Evolutionary conservation across 1,140 invertebrate species (phyloP), one percentile per base, ranked within the genome.

Genomic region (Achroia grisella): DNA sequence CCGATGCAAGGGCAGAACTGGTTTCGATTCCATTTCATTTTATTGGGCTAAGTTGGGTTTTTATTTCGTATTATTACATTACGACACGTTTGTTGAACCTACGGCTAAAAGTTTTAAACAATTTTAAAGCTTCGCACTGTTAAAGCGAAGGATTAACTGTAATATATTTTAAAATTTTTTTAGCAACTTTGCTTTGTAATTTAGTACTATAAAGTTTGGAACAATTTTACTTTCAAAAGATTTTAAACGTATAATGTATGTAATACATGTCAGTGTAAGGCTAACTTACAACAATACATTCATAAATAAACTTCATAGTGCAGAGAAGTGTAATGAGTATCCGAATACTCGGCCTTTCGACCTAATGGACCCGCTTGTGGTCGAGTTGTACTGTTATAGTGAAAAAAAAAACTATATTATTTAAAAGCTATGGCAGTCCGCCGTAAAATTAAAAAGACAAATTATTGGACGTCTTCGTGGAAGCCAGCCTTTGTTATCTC

Each of bases 391-490:
- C n/a, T n/a, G n/a, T n/a, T n/a, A n/a, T n/a, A n/a, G n/a, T n/a
- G 72, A 68, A 68, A 69, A 63, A 77, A 78, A 69, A 62, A 70
- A 75, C 35, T 71, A 71, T 68, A 71, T 61, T 77, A 81, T 78
- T 81, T 75, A 76, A 83, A 77, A 76, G 77, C 71, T 63, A 78
- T 78, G 71, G 72, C 71, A 80, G 76, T 79, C 75, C 65, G 74
- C 66, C 68, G 72, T 80, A 80, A 84, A 82, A 85, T 85, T 82
- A 85, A 85, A 85, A 85, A 85, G 81, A 85, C 81, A 85, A 85
- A 83, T 85, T 85, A 85, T 85, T 78, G 75, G 63, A 78, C 75
- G 73, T 85, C 67, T 85, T 85, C 81, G 70, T 81, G 75, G 81
- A 85, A 85, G 64, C 69, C 58, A 71, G 65, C 74, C 77, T 85